A percentile compares a stretch with the other conserved stretches of the same genome.
Evolutionary conservation across 2,113 vertebrate genomes (phyloP).

Genomic region (Rhodinocichla rosea): DNA sequence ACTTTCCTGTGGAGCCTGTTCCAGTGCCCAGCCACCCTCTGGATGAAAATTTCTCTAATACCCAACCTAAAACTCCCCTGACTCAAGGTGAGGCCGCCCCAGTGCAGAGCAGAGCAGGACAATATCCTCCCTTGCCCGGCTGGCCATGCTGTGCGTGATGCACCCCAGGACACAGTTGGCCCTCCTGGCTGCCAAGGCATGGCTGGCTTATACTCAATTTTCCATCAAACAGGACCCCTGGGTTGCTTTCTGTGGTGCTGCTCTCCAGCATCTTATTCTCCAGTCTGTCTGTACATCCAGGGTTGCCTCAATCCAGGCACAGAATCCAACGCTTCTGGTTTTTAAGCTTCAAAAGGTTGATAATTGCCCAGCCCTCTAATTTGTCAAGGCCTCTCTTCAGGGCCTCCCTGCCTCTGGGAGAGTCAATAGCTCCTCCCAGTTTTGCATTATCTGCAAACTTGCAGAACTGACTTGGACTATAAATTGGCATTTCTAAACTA

Average conservation of each 20-base stretch:
- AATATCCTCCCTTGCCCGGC: accelerated
- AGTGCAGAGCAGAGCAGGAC: not conserved
- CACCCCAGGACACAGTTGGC: accelerated
- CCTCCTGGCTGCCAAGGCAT: not conserved
- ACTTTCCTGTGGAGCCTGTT: not conserved
- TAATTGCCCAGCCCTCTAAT: not conserved
- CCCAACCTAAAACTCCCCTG: not conserved
- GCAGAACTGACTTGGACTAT: not conserved
- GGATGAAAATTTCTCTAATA: not conserved
- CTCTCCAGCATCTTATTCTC: not conserved
- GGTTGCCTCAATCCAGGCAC: not conserved
- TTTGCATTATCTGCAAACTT: not conserved
- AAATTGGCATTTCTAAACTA: not conserved
- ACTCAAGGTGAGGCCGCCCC: accelerated
- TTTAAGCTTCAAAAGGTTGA: not conserved
- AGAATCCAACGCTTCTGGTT: not conserved
- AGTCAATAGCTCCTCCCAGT: not conserved
- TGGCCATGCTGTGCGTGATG: not conserved
- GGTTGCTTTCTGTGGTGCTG: not conserved
- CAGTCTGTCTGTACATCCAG: not conserved
- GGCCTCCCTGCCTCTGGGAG: not conserved
- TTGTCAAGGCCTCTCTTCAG: not conserved
- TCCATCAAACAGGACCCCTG: no score
- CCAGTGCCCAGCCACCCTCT: not conserved
- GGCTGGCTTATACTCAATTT: not conserved